Conservation (phyloP, 2,113 vertebrate genomes). For the Prinia subflava region DNA sequence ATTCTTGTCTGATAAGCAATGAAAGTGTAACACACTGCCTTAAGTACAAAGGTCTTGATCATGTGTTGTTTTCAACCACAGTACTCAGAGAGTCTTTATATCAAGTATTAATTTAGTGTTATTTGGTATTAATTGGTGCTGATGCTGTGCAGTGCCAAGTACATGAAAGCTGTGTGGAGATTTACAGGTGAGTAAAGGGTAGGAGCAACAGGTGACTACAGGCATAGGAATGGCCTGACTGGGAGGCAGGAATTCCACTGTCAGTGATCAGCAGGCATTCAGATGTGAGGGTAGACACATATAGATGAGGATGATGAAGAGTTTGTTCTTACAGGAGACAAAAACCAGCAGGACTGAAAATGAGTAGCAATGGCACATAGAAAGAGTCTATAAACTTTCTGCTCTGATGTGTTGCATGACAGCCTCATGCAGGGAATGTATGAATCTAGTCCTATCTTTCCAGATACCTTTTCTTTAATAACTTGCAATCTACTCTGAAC, state of each 20-base stretch:
- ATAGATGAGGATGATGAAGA: not conserved
- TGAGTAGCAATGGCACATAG: not conserved
- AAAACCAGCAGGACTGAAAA: not conserved
- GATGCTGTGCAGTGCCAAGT: not conserved
- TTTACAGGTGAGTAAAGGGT: not conserved
- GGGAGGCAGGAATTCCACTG: not conserved
- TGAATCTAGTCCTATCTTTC: not conserved
- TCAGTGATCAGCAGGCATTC: not conserved
- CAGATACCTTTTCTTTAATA: not conserved
- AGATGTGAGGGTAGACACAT: not conserved
- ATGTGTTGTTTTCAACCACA: not conserved
- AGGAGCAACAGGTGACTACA: not conserved
- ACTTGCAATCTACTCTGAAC: not conserved
- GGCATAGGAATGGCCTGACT: not conserved
- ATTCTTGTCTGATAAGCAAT: not conserved
- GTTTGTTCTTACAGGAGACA: not conserved
- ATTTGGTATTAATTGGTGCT: not conserved
- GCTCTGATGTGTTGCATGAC: not conserved
- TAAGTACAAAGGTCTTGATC: not conserved
- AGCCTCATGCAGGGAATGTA: not conserved
- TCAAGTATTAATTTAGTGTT: not conserved
- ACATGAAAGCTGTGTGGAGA: not conserved
- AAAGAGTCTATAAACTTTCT: not conserved
- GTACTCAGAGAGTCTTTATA: not conserved
- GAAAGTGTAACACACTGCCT: not conserved